These are phyloP conservation scores for Cheiracanthium punctorium DNA, from an alignment of 2,888 invertebrate species.

Conservation along the genomic window DNA sequence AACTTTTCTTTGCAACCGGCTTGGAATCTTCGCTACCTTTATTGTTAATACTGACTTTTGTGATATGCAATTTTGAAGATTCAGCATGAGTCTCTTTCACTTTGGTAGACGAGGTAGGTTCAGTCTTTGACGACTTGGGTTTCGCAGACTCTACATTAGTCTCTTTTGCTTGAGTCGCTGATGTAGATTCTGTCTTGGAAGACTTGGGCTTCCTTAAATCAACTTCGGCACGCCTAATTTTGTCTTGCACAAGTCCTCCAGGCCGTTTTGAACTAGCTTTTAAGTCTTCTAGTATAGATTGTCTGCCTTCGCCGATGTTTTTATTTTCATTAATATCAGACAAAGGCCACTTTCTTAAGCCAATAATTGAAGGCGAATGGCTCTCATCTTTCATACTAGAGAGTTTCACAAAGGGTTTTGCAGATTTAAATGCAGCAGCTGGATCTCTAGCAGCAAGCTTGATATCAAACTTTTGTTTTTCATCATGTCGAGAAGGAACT, in stretches of 20 bases:
- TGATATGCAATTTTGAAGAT: conserved; percentile 64
- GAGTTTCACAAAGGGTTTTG: conserved; percentile 60
- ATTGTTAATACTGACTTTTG: conserved; percentile 57
- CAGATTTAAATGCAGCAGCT: conserved; percentile 44
- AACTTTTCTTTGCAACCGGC: background rate
- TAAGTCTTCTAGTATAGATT: conserved; percentile 58
- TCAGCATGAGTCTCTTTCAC: conserved; percentile 27
- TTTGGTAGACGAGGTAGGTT: background rate
- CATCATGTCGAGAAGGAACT: background rate
- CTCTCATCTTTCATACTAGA: conserved; percentile 67
- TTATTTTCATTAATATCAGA: conserved; percentile 46
- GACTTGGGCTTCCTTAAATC: conserved; percentile 59
- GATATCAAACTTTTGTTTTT: conserved; percentile 44
- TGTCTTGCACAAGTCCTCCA: conserved; percentile 54
- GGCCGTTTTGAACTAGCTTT: conserved; percentile 57
- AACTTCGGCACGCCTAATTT: conserved; percentile 55
- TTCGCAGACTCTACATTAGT: background rate
- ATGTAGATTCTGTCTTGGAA: conserved; percentile 27
- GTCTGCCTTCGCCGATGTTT: conserved; percentile 14
- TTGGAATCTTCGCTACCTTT: conserved; percentile 9
- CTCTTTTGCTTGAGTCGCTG: background rate
- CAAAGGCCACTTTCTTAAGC: conserved; percentile 59
- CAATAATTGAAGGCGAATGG: conserved; percentile 53
- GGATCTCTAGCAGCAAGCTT: conserved; percentile 52
- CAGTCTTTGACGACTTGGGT: conserved; percentile 2